Evolutionary conservation across 1,140 invertebrate genomes (phyloP).

Genomic region (Drosophila teissieri): DNA sequence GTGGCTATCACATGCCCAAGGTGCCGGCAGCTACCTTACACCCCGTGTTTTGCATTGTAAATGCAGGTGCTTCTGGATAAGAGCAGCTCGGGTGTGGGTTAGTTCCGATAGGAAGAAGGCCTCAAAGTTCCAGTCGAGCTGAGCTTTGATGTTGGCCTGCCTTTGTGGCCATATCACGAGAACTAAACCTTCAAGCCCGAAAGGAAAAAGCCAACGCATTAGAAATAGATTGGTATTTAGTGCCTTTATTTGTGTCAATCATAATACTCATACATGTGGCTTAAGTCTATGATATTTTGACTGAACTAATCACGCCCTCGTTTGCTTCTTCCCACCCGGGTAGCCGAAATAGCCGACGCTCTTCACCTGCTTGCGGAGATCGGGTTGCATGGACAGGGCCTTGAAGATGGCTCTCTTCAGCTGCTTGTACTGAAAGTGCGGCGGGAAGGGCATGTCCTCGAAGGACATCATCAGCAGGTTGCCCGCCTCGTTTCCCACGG

Average conservation of each 20-base stretch:
- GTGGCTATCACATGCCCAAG: conserved; percentile 56
- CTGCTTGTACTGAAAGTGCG: conserved; percentile 87
- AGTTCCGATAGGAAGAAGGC: conserved; percentile 29
- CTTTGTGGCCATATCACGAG: not conserved
- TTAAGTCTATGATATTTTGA: too few species aligned
- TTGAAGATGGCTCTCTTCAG: conserved; percentile 87
- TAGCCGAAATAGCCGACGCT: conserved; percentile 85
- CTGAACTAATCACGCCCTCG: conserved; percentile 1
- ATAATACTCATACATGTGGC: too few species aligned
- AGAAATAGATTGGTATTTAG: too few species aligned
- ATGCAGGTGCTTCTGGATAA: conserved; percentile 35
- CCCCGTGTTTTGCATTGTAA: conserved; percentile 39
- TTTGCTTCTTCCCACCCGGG: conserved; percentile 45
- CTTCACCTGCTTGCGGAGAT: conserved; percentile 86
- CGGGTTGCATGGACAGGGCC: conserved; percentile 87
- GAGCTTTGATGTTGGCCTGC: not conserved
- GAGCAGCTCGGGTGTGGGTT: conserved; percentile 6
- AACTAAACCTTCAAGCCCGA: not conserved
- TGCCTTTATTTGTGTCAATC: too few species aligned
- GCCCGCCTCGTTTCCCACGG: conserved; percentile 88
- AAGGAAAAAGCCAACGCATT: not conserved
- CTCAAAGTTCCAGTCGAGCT: conserved; percentile 10
- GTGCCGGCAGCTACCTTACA: conserved; percentile 21
- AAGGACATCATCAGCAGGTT: conserved; percentile 88
- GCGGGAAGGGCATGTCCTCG: conserved; percentile 88